phyloP scores from a whole-genome alignment of 2,113 vertebrate species.

The Notechis scutatus region DNA sequence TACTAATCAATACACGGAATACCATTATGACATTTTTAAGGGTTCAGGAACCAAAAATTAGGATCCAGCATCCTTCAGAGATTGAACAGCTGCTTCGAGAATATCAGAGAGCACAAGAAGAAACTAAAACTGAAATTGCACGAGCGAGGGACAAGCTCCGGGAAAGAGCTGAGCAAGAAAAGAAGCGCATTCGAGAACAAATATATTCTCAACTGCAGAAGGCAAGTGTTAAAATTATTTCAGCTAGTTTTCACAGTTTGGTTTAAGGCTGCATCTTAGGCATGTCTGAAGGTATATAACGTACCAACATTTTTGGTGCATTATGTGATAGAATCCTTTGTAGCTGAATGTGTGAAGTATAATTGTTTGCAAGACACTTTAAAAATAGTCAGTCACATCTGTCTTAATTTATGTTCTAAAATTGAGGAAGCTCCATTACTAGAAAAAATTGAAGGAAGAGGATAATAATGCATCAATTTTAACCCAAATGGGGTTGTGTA shows the following conservation, averaged over 20 bases:
- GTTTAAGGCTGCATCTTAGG: neutral
- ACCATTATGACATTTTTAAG: slow-evolving; percentile 58
- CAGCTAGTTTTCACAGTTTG: neutral
- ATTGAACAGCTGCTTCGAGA: slow-evolving; percentile 84
- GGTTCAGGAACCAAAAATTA: slow-evolving; percentile 64
- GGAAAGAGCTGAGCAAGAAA: slow-evolving; percentile 85
- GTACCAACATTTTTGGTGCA: neutral
- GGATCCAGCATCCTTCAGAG: slow-evolving; percentile 75
- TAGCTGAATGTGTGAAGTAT: neutral
- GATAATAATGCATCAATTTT: neutral
- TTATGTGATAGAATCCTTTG: neutral
- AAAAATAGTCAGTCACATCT: neutral
- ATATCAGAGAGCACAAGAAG: slow-evolving; percentile 85
- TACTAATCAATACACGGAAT: neutral
- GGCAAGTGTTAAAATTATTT: slow-evolving; percentile 57
- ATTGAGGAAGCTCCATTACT: neutral
- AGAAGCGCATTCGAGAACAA: slow-evolving; percentile 81
- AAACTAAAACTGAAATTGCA: slow-evolving; percentile 88
- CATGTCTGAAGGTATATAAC: neutral
- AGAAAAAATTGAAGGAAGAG: neutral
- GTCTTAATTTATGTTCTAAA: neutral
- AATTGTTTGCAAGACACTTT: neutral
- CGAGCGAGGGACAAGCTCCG: slow-evolving; percentile 80
- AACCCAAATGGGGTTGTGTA: neutral
- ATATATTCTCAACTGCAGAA: slow-evolving; percentile 74